phyloP scores from a whole-genome alignment of 2,888 invertebrate genomes.

The Volucella bombylans region DNA sequence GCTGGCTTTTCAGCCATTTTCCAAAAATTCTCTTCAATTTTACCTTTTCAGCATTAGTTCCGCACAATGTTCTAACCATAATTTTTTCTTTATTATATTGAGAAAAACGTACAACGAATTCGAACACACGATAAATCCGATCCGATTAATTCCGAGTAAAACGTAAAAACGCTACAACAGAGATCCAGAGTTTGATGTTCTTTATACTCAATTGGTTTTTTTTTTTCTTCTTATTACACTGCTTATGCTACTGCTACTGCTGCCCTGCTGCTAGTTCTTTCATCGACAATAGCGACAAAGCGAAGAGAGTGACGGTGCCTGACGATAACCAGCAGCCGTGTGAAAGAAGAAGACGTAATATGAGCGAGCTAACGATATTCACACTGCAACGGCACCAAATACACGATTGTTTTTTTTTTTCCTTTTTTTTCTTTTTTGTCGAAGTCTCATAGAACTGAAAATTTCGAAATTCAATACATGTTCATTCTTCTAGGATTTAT shows the following conservation, averaged over 20 bases:
- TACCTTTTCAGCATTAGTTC: slow-evolving; percentile 71
- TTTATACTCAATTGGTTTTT: slow-evolving; percentile 53
- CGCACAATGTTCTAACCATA: slow-evolving; percentile 71
- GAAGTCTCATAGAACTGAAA: slow-evolving; percentile 46
- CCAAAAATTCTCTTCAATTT: slow-evolving; percentile 48
- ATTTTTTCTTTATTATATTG: slow-evolving; percentile 41
- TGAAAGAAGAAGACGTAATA: slow-evolving; percentile 45
- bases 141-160: slow-evolving; percentile 32
- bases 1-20: slow-evolving; percentile 71
- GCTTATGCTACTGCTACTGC: slow-evolving; percentile 40
- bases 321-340: slow-evolving; percentile 38
- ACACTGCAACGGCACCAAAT: slow-evolving; percentile 31
- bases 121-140: slow-evolving; percentile 43
- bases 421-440: slow-evolving; percentile 36
- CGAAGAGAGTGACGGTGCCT: slow-evolving; percentile 63
- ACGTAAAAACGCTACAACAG: slow-evolving; percentile 47
- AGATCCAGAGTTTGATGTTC: slow-evolving; percentile 63
- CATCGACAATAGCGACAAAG: slow-evolving; percentile 69
- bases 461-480: slow-evolving; percentile 45
- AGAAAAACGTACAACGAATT: slow-evolving; percentile 25
- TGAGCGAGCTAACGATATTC: slow-evolving; percentile 35
- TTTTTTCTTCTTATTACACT: slow-evolving; percentile 58
- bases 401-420: slow-evolving; percentile 37
- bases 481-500: slow-evolving; percentile 37
- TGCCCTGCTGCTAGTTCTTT: slow-evolving; percentile 62